A percentile compares a stretch with the other conserved stretches of the same genome.
These are phyloP conservation scores for Cinclus mexicanus DNA, from an alignment of 2,113 vertebrate species.

Conservation along the genomic window DNA sequence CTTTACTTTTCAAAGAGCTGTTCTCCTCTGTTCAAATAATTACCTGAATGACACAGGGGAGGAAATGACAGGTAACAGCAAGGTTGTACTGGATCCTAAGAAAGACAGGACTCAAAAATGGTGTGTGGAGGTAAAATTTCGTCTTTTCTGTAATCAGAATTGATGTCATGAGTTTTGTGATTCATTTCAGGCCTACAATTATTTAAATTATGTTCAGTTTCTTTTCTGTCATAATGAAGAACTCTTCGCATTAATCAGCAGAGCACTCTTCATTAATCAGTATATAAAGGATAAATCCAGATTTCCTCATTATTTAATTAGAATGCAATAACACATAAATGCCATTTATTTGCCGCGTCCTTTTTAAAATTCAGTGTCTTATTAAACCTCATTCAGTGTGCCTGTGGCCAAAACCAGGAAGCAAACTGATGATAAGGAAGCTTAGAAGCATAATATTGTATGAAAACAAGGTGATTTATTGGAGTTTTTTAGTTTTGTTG, in stretches of 20 bases:
- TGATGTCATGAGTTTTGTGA: not conserved
- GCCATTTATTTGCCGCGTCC: not conserved
- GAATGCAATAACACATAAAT: not conserved
- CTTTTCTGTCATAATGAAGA: not conserved
- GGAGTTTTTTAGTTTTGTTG: not conserved
- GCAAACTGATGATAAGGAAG: not conserved
- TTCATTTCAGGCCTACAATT: not conserved
- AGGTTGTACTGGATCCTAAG: not conserved
- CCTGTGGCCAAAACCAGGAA: not conserved
- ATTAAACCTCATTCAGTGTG: not conserved
- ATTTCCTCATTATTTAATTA: conserved; percentile 9
- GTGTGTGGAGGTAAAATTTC: not conserved
- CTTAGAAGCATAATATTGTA: not conserved
- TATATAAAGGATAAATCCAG: not conserved
- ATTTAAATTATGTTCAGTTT: not conserved
- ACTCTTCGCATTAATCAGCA: not conserved
- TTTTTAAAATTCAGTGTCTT: not conserved
- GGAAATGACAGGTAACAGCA: not conserved
- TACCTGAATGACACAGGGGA: not conserved
- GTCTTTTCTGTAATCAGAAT: not conserved
- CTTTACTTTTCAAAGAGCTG: not conserved
- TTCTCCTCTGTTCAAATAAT: not conserved
- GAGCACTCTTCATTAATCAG: not conserved
- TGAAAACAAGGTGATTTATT: not conserved
- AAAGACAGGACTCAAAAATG: not conserved